Percentiles rank a stretch among this genome's conserved stretches.
phyloP scores from a whole-genome alignment of 2,888 invertebrate genomes.

The Melikaiella ostensackeni region DNA sequence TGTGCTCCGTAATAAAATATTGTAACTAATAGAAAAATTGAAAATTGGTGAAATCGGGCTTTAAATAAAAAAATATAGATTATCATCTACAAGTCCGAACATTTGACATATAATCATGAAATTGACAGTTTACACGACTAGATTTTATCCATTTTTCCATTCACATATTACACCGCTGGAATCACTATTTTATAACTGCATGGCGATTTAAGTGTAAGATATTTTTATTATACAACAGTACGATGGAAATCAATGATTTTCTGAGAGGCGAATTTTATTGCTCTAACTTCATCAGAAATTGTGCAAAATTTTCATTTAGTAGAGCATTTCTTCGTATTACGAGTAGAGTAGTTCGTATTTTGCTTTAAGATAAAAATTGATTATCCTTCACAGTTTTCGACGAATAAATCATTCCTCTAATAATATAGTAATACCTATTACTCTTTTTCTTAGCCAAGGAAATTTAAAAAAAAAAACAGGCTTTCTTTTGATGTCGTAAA shows the following conservation, averaged over 20 bases:
- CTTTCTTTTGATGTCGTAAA: neutral
- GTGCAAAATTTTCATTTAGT: neutral
- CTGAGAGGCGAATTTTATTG: neutral
- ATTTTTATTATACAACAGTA: neutral
- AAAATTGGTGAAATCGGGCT: neutral
- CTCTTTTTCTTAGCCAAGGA: neutral
- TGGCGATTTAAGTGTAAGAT: neutral
- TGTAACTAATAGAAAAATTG: neutral
- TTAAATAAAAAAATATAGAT: neutral
- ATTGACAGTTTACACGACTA: neutral
- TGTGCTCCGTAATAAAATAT: neutral
- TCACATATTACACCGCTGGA: conserved; percentile 1
- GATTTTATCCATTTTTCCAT: neutral
- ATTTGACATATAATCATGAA: neutral
- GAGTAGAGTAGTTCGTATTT: neutral
- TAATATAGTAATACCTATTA: neutral
- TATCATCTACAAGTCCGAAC: neutral
- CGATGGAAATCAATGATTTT: neutral
- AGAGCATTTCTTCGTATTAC: neutral
- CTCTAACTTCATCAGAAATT: neutral
- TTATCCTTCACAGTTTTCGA: neutral
- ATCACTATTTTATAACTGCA: conserved; percentile 12
- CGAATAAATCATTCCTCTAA: conserved; percentile 12
- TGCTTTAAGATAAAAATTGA: neutral
- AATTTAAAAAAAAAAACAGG: neutral